phyloP scores from a whole-genome alignment of 1,140 invertebrate species.

The Aphelenchoides fujianensis region DNA sequence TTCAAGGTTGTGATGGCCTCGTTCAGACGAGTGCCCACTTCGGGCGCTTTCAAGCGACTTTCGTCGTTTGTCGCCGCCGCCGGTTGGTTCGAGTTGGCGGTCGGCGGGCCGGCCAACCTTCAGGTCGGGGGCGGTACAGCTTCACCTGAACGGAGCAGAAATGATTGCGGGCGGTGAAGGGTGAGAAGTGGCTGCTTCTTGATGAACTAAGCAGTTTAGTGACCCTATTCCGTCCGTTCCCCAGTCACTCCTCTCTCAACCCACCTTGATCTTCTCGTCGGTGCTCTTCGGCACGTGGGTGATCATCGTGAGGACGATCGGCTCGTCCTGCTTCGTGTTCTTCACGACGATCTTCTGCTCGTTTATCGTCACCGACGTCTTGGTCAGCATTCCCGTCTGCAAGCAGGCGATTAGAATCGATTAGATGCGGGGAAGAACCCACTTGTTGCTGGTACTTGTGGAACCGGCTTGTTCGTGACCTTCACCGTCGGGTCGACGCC shows the following conservation, averaged over 20 bases:
- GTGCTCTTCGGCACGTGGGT: constrained; percentile 63
- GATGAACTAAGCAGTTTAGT: too few species aligned
- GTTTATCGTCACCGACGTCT: constrained; percentile 46
- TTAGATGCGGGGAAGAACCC: background rate
- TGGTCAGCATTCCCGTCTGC: constrained; percentile 56
- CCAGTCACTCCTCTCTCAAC: too few species aligned
- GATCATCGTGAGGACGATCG: constrained; percentile 57
- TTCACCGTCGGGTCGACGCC: constrained; percentile 64
- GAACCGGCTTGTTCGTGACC: constrained; percentile 64
- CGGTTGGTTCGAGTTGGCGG: too few species aligned
- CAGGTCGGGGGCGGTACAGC: constrained; percentile 39
- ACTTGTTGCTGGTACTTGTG: constrained; percentile 55
- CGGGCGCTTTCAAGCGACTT: constrained; percentile 26
- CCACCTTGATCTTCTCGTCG: constrained; percentile 65
- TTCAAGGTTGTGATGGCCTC: constrained; percentile 62
- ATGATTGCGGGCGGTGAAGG: background rate
- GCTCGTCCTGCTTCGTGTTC: constrained; percentile 61
- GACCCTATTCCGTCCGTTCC: too few species aligned
- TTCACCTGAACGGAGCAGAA: constrained; percentile 33
- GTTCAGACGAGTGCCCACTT: constrained; percentile 50
- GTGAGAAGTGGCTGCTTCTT: too few species aligned
- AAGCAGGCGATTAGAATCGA: constrained; percentile 12
- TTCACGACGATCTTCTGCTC: constrained; percentile 63
- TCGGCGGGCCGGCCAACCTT: constrained; percentile 3
- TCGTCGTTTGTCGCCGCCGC: constrained; percentile 17